These are phyloP conservation scores for Petrocephalus schoutedeni DNA, from an alignment of 2,797 vertebrate species.

Conservation along the genomic window DNA sequence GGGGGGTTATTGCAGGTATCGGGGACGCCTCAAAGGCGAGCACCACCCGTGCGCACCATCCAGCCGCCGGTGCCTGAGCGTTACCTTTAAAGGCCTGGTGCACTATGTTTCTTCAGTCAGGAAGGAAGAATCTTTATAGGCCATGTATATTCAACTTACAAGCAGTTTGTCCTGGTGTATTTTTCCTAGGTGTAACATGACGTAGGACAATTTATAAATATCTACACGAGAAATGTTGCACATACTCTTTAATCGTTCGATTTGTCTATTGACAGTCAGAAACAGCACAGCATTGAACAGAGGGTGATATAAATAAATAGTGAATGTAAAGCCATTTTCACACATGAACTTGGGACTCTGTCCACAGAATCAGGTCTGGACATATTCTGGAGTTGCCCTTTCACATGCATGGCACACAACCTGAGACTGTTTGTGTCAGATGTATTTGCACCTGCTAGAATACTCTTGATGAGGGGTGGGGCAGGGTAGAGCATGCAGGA, in stretches of 20 bases:
- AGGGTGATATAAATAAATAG: not conserved
- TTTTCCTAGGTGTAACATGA: not conserved
- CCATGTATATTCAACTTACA: not conserved
- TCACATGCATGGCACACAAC: not conserved
- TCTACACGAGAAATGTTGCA: not conserved
- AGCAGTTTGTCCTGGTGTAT: not conserved
- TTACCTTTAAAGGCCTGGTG: not conserved
- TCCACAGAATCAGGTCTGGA: not conserved
- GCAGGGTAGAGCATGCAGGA: not conserved
- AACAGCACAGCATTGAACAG: not conserved
- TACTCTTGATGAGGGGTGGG: not conserved
- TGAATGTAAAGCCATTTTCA: not conserved
- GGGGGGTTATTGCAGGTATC: conserved; percentile 53
- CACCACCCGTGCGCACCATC: not conserved
- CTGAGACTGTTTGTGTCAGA: not conserved
- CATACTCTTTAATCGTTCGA: not conserved
- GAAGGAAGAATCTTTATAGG: not conserved
- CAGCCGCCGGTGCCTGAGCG: not conserved
- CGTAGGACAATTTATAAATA: not conserved
- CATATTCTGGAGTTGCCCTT: not conserved
- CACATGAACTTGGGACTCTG: not conserved
- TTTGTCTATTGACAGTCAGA: not conserved
- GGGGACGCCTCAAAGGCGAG: conserved; percentile 57
- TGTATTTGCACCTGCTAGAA: not conserved
- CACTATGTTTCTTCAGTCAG: not conserved